phyloP scores from a whole-genome alignment of 2,888 invertebrate genomes.

The Agriopis leucophaearia region DNA sequence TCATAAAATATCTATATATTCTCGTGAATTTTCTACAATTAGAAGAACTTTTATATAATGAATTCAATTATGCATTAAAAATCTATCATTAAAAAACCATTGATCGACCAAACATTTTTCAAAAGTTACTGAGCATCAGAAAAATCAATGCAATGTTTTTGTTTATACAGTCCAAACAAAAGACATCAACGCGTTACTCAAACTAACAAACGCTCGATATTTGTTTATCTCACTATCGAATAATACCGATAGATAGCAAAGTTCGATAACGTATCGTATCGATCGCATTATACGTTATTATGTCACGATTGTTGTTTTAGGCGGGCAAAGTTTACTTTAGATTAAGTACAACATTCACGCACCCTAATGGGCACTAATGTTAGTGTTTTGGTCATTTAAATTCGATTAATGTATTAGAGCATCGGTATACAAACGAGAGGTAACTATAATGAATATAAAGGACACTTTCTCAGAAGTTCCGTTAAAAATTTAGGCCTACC shows the following conservation, averaged over 20 bases:
- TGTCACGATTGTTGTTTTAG: slow-evolving; percentile 61
- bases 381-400: slow-evolving; percentile 24
- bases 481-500: slow-evolving; percentile 75
- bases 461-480: slow-evolving; percentile 77
- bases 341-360: slow-evolving; percentile 15
- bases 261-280: slow-evolving; percentile 70
- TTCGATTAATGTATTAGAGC: slow-evolving; percentile 43
- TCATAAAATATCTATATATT: not conserved
- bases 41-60: no score
- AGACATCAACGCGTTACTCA: slow-evolving; percentile 80
- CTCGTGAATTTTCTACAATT: no score
- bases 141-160: slow-evolving; percentile 25
- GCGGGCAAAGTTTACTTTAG: slow-evolving; percentile 59
- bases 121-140: slow-evolving; percentile 11
- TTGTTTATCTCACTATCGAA: slow-evolving; percentile 58
- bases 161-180: slow-evolving; percentile 63
- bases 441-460: slow-evolving; percentile 67
- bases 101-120: not conserved
- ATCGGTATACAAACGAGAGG: slow-evolving; percentile 68
- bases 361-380: slow-evolving; percentile 7
- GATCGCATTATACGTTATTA: slow-evolving; percentile 73
- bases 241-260: slow-evolving; percentile 66
- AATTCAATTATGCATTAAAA: no score
- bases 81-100: no score
- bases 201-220: slow-evolving; percentile 57